Percentiles rank a stretch among this genome's conserved stretches.
These are phyloP conservation scores for Candoia aspera DNA, from an alignment of 2,113 vertebrate genomes.

Conservation along the genomic window DNA sequence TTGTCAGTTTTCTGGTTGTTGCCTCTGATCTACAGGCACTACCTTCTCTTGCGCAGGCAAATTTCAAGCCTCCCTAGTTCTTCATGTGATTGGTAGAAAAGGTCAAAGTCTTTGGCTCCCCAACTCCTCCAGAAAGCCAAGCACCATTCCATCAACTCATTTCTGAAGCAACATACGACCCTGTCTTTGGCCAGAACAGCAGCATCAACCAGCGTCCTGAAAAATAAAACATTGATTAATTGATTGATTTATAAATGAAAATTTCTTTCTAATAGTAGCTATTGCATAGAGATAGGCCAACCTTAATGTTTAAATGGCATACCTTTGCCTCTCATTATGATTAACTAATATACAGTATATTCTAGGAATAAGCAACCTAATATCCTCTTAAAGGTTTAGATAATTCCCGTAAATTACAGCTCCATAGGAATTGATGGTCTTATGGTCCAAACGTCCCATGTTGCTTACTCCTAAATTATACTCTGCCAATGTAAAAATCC, in stretches of 20 bases:
- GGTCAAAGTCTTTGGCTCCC: conserved; percentile 85
- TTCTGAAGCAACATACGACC: conserved; percentile 88
- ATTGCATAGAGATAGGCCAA: neutral
- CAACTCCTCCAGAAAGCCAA: conserved; percentile 95
- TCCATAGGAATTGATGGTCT: neutral
- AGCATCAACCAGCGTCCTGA: conserved; percentile 83
- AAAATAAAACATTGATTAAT: conserved; percentile 32
- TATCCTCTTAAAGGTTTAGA: neutral
- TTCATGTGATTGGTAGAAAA: conserved; percentile 93
- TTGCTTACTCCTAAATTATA: neutral
- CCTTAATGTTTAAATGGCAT: neutral
- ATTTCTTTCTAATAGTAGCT: neutral
- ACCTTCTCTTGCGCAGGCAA: conserved; percentile 86
- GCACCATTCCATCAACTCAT: conserved; percentile 81
- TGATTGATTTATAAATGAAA: neutral
- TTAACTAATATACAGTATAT: neutral
- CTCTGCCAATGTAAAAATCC: neutral
- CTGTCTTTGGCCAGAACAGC: conserved; percentile 86
- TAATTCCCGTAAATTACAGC: neutral
- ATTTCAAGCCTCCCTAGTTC: conserved; percentile 86
- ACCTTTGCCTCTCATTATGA: neutral
- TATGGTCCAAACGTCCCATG: too few species aligned
- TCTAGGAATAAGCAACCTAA: neutral
- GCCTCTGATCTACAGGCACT: conserved; percentile 61
- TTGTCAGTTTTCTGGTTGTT: conserved; percentile 5